phyloP scores from a whole-genome alignment of 64 coral and sea anemone species.

The Exaiptasia diaphana region DNA sequence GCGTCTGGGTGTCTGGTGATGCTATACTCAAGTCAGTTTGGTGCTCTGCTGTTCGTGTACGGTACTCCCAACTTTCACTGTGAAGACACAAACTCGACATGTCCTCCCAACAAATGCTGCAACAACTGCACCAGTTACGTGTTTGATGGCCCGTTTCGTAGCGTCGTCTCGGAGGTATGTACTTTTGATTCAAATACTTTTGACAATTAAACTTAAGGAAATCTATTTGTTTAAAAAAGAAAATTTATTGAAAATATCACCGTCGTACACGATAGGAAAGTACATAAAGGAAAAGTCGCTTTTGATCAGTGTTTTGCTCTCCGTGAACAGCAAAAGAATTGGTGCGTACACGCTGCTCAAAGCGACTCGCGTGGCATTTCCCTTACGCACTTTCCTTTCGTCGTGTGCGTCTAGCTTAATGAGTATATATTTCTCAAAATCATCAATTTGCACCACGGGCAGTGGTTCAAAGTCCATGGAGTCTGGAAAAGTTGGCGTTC shows the following conservation, averaged over 20 bases:
- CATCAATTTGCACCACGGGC: too few relatives aligned
- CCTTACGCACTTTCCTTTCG: too few relatives aligned
- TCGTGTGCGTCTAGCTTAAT: too few relatives aligned
- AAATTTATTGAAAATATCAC: background rate
- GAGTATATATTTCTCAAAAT: too few relatives aligned
- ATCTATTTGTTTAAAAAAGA: background rate
- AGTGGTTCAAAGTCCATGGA: too few relatives aligned
- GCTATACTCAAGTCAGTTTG: background rate
- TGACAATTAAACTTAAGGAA: background rate
- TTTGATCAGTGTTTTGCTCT: too few relatives aligned
- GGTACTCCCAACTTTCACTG: conserved; percentile 8
- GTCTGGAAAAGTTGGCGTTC: too few relatives aligned
- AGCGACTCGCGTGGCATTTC: too few relatives aligned
- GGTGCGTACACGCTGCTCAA: too few relatives aligned
- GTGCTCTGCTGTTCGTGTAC: background rate
- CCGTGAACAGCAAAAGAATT: too few relatives aligned
- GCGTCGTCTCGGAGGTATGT: conserved; percentile 71
- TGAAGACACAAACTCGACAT: background rate
- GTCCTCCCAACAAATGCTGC: background rate
- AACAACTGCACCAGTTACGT: conserved; percentile 55
- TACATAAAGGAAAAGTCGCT: too few relatives aligned
- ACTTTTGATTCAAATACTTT: background rate
- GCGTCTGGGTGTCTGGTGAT: background rate
- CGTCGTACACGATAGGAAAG: too few relatives aligned
- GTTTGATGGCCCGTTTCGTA: conserved; percentile 64